Base-by-base conservation (phyloP, 2,888 invertebrate species). In the Cepaea hortensis region DNA sequence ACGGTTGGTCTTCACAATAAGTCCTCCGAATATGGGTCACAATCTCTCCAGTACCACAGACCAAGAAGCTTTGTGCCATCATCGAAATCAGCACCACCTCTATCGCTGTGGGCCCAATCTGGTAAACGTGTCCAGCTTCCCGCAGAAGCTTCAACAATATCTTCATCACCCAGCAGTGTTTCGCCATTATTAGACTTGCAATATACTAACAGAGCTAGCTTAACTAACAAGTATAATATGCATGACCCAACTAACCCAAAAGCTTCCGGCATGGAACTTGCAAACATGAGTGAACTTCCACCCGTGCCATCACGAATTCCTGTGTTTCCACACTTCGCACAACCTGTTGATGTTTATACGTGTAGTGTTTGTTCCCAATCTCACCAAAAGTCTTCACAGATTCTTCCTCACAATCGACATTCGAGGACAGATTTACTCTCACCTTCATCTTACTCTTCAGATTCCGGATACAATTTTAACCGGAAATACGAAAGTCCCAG, bases 391-490 rank as follows among this genome's bases (percentile, higher is more conserved):
- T 62, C 61, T n/a, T 55, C 61, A 23, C 84, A 23, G 9, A 55
- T 11, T 35, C 11, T 55, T 18, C 84, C 76, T 62, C 76, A 35
- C 20, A 23, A 62, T 46, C 73, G 9, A 20, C 50, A 13, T 4
- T 35, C 62, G 4, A 65, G 6, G 13, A 65, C 20, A 5, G 48
- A 50, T 80, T 13, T 46, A 35, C 73, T 55, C 2, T 83, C 73
- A 55, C 82, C 72, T 7, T 18, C 15, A 23, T 83, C 82, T 35
- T 73, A 70, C 20, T 72, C 72, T 15, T 72, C 82, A 20, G 50
- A 70, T n/a, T 73, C 73, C 5, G 46, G 73, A 13, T 61, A 70
- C 50, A 62, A 3, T 68, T 35, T n/a, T 72, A 73, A 18, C 20
- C 83, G 72, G 76, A 62, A 72, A 20, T 11, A 76, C 23, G 75